These are phyloP conservation scores for Lomographa bimaculata DNA, from an alignment of 2,888 invertebrate genomes.

Conservation along the genomic window DNA sequence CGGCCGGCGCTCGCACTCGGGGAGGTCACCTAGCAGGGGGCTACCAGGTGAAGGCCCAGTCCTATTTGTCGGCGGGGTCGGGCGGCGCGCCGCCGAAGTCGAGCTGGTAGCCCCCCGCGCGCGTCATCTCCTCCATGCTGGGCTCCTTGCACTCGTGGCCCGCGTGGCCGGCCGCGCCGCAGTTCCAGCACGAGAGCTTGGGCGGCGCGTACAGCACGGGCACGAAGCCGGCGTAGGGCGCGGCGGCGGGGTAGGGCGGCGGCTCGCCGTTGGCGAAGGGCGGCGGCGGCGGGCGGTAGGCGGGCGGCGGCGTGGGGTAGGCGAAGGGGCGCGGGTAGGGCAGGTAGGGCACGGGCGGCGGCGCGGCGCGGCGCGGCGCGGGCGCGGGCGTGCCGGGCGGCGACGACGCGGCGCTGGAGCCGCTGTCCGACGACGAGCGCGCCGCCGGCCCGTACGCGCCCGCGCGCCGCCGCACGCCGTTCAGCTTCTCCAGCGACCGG, in stretches of 20 bases:
- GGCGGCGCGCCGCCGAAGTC: slow-evolving; percentile 84
- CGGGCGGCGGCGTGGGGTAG: slow-evolving; percentile 68
- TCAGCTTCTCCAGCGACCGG: slow-evolving; percentile 82
- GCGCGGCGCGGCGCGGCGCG: slow-evolving; percentile 54
- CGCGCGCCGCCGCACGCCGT: slow-evolving; percentile 79
- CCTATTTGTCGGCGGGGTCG: slow-evolving; percentile 70
- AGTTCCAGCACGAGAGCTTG: slow-evolving; percentile 94
- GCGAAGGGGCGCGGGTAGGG: slow-evolving; percentile 68
- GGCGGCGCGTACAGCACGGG: slow-evolving; percentile 84
- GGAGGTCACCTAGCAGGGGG: too few species aligned
- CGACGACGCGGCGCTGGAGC: slow-evolving; percentile 67
- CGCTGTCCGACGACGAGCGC: slow-evolving; percentile 74
- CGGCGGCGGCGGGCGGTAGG: slow-evolving; percentile 69
- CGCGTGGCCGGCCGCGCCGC: slow-evolving; percentile 92
- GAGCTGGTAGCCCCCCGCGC: slow-evolving; percentile 87
- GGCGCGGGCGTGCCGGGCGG: slow-evolving; percentile 72
- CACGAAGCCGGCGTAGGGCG: slow-evolving; percentile 71
- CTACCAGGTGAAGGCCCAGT: slow-evolving; percentile 32
- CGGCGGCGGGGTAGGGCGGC: slow-evolving; percentile 69
- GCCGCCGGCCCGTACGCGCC: slow-evolving; percentile 55
- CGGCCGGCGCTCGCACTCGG: too few species aligned
- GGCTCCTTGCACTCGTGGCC: slow-evolving; percentile 95
- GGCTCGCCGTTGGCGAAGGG: slow-evolving; percentile 77
- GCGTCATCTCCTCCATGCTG: slow-evolving; percentile 96
- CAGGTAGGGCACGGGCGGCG: slow-evolving; percentile 58